phyloP scores from a whole-genome alignment of 2,888 invertebrate genomes.

The Limnephilus lunatus region DNA sequence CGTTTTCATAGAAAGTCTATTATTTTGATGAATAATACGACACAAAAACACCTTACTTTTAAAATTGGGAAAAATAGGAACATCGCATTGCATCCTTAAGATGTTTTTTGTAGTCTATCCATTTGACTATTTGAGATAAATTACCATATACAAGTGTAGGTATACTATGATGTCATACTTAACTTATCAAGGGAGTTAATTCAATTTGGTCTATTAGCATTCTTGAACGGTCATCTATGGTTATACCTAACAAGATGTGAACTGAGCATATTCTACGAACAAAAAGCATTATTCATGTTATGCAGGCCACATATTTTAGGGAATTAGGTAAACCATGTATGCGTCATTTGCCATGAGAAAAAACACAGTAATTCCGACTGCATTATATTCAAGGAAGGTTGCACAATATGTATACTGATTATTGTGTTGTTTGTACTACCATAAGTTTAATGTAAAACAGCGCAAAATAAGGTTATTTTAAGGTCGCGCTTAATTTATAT shows the following conservation, averaged over 20 bases:
- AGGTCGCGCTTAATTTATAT: not conserved
- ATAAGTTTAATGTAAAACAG: not conserved
- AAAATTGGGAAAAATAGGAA: too few relatives aligned
- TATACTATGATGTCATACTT: too few relatives aligned
- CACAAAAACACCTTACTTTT: too few relatives aligned
- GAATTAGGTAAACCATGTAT: not conserved
- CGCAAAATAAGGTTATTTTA: not conserved
- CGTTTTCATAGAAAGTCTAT: too few relatives aligned
- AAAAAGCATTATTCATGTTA: not conserved
- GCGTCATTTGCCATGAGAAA: not conserved
- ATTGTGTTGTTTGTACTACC: not conserved
- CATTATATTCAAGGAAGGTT: not conserved
- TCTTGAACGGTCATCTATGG: not conserved
- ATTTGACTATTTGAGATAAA: too few relatives aligned
- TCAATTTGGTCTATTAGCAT: not conserved
- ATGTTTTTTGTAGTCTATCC: too few relatives aligned
- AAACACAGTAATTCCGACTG: not conserved
- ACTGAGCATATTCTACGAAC: not conserved
- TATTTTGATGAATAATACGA: too few relatives aligned
- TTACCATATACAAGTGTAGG: too few relatives aligned
- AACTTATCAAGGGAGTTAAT: not conserved
- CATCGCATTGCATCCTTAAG: too few relatives aligned
- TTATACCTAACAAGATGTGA: not conserved
- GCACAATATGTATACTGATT: not conserved
- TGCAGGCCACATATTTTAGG: not conserved